phyloP scores from a whole-genome alignment of 92 coral and sea anemone species.

The Palythoa caribaeorum region DNA sequence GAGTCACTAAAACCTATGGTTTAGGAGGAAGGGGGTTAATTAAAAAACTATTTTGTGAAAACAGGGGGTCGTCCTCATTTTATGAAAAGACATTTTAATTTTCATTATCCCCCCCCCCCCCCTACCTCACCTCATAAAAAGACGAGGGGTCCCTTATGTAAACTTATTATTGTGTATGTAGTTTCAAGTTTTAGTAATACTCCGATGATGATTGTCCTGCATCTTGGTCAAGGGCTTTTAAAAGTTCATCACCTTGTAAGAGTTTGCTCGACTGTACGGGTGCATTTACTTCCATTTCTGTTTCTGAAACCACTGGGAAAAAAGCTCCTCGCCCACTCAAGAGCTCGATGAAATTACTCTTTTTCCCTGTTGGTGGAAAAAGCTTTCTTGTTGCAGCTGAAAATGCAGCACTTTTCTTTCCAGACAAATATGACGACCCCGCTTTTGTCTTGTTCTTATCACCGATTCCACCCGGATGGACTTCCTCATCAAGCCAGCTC shows the following conservation, averaged over 20 bases:
- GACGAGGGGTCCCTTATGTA: background rate
- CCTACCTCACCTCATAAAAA: too few species aligned
- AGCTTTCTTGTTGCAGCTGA: constrained; percentile 37
- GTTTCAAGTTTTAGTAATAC: background rate
- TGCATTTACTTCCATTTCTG: constrained; percentile 91
- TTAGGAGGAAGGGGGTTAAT: too few species aligned
- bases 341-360: constrained; percentile 79
- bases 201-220: constrained; percentile 48
- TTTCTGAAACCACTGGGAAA: constrained; percentile 76
- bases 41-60: too few species aligned
- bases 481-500: constrained; percentile 75
- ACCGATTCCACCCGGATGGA: constrained; percentile 24
- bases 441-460: constrained; percentile 37
- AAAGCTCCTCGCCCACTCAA: constrained; percentile 60
- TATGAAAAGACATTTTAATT: too few species aligned
- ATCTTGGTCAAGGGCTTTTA: constrained; percentile 82
- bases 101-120: too few species aligned
- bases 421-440: constrained; percentile 50
- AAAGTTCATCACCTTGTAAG: constrained; percentile 89
- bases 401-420: constrained; percentile 56
- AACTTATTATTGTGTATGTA: background rate
- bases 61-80: too few species aligned
- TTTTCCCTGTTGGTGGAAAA: constrained; percentile 61
- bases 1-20: too few species aligned
- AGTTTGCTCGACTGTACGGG: constrained; percentile 82